Base-by-base conservation (phyloP, 2,113 vertebrate species). In the Chaetodon auriga region DNA sequence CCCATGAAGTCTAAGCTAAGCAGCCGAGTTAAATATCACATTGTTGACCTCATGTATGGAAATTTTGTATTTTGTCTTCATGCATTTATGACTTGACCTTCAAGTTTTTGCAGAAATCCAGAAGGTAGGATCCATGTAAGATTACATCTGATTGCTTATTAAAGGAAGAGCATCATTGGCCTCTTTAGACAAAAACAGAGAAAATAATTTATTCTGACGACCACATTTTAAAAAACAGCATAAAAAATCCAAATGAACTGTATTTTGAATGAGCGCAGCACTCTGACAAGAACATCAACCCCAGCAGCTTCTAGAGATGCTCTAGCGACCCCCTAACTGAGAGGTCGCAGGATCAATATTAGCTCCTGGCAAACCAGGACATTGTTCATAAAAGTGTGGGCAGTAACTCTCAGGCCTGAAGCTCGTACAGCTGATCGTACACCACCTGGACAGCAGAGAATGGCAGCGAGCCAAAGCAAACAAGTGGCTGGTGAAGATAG, bases 401-500 rank as follows among this genome's bases (percentile, higher is more conserved):
- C 65, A 83, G 43, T 15, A 66, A 57, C 25, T 80, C 64, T 82
- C 60, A 63, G 58, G 68, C 76, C 76, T 68, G 49, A 19, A 69
- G 48, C 68, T 68, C 41, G 69, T 69, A 53, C 70, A 76, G 78
- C 68, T 83, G 76, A 76, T 82, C 69, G 76, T 55, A 68, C 69
- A 78, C 53, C 63, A 80, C 77, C 80, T 85, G 80, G 57, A 61
- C 41, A 35, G n/a, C 30, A 68, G 48, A 15, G 19, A 11, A 10
- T 68, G 84, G 86, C 84, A 48, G 18, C 12, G 61, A 30, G 70
- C 74, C 79, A 76, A 68, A 45, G 6, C 61, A 91, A 72, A 86
- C 81, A 75, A 80, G 75, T 54, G 71, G 61, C 75, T 68, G 75
- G 38, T 58, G 78, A 87, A 85, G 71, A 87, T 73, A 70, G 65